Percentiles rank a stretch among this genome's conserved stretches.
phyloP scores from a whole-genome alignment of 1,140 invertebrate genomes.

The Argopecten irradians region DNA sequence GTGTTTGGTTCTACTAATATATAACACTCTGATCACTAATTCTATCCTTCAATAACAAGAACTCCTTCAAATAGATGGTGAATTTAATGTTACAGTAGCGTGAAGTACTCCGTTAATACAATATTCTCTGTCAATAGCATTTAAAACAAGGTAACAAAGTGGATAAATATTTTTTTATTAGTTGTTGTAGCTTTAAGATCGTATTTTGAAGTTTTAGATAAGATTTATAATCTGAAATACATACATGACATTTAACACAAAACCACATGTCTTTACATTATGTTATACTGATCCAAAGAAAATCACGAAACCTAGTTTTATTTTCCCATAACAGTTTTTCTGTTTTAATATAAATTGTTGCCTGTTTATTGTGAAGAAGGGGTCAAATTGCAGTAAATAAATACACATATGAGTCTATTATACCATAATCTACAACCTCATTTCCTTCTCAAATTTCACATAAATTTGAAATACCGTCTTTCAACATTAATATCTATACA shows the following conservation, averaged over 20 bases:
- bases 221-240: not conserved
- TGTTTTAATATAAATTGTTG: conserved; percentile 11
- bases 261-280: not conserved
- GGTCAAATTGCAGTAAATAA: not conserved
- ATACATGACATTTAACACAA: not conserved
- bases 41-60: too few relatives aligned
- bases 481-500: not conserved
- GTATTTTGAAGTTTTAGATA: not conserved
- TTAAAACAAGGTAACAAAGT: not conserved
- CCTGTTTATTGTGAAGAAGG: not conserved
- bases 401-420: not conserved
- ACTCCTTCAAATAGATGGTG: not conserved
- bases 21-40: too few relatives aligned
- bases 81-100: not conserved
- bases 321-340: not conserved
- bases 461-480: not conserved
- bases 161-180: not conserved
- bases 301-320: not conserved
- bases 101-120: not conserved
- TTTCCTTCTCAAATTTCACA: not conserved
- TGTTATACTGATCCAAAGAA: not conserved
- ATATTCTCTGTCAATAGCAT: not conserved
- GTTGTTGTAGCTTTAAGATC: not conserved
- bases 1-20: too few relatives aligned
- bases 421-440: not conserved